Percentiles rank a stretch among this genome's conserved stretches.
Evolutionary conservation across 2,113 vertebrate genomes (phyloP).

Genomic region (Bambusicola thoracicus): DNA sequence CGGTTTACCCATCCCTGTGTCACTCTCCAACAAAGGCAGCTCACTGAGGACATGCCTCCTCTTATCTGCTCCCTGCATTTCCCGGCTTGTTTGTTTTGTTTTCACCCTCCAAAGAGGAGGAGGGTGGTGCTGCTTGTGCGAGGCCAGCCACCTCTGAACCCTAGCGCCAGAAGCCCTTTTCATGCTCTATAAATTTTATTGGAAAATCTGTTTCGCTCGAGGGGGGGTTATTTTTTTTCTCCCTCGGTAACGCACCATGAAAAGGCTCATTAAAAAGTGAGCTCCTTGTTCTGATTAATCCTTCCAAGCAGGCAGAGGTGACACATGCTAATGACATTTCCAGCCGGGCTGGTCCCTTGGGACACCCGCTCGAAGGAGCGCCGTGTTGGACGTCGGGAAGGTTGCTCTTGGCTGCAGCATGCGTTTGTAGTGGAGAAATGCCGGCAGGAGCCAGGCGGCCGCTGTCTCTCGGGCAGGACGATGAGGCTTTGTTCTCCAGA

Average conservation of each 20-base stretch:
- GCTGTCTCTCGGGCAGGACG: not conserved
- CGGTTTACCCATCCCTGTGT: not conserved
- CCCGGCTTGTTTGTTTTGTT: conserved; percentile 38
- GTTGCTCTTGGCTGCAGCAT: conserved; percentile 36
- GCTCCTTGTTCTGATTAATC: conserved; percentile 56
- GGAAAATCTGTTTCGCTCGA: conserved; percentile 61
- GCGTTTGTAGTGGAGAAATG: conserved; percentile 19
- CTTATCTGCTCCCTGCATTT: not conserved
- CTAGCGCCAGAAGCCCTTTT: conserved; percentile 65
- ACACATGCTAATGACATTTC: conserved; percentile 81
- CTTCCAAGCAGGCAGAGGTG: conserved; percentile 54
- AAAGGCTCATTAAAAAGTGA: conserved; percentile 63
- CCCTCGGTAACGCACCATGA: not conserved
- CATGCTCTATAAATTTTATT: conserved; percentile 82
- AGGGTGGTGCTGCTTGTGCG: not conserved
- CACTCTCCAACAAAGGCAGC: not conserved
- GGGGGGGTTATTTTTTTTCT: not conserved
- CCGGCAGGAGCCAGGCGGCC: not conserved
- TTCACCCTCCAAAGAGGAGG: not conserved
- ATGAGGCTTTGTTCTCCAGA: not conserved
- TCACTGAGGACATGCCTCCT: not conserved
- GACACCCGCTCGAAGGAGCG: not conserved
- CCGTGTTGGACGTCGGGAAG: not conserved
- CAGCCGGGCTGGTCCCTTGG: conserved; percentile 53
- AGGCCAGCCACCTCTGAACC: conserved; percentile 41